A percentile compares a stretch with the other conserved stretches of the same genome.
Conservation (phyloP, 2,888 invertebrate genomes). For the Rotaria magnacalcarata region DNA sequence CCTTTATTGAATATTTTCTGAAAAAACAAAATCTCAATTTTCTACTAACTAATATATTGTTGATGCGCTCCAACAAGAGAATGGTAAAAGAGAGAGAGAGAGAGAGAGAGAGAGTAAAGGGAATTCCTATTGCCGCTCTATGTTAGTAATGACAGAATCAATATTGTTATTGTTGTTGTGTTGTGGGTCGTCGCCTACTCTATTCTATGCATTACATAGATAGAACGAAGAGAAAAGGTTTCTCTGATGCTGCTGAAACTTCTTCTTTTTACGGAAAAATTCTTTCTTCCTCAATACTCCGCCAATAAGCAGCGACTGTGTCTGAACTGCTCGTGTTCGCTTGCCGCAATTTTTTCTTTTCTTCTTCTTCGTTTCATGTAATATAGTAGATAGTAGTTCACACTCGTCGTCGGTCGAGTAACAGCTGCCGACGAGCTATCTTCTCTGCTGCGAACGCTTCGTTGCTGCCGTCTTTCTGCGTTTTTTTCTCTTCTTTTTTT, state of each 20-base stretch:
- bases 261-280: not conserved
- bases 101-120: not conserved
- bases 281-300: not conserved
- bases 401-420: conserved; percentile 15
- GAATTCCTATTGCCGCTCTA: not conserved
- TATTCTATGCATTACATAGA: not conserved
- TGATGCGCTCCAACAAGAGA: not conserved
- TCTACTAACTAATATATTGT: conserved; percentile 19
- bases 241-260: not conserved
- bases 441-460: not conserved
- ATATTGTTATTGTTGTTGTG: conserved; percentile 22
- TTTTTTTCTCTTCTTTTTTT: not conserved
- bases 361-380: not conserved
- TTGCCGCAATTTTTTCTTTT: not conserved
- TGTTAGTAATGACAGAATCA: not conserved
- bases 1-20: not conserved
- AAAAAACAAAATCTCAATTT: conserved; percentile 6
- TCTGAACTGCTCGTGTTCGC: conserved; percentile 6
- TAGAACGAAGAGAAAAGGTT: not conserved
- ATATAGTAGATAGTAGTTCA: conserved; percentile 23
- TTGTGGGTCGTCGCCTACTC: conserved; percentile 18
- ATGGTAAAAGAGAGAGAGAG: not conserved
- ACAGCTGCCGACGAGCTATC: conserved; percentile 28
- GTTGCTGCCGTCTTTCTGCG: not conserved
- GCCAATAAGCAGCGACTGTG: not conserved